phyloP scores from a whole-genome alignment of 2,888 invertebrate genomes.

The Chromoteleia sp. region DNA sequence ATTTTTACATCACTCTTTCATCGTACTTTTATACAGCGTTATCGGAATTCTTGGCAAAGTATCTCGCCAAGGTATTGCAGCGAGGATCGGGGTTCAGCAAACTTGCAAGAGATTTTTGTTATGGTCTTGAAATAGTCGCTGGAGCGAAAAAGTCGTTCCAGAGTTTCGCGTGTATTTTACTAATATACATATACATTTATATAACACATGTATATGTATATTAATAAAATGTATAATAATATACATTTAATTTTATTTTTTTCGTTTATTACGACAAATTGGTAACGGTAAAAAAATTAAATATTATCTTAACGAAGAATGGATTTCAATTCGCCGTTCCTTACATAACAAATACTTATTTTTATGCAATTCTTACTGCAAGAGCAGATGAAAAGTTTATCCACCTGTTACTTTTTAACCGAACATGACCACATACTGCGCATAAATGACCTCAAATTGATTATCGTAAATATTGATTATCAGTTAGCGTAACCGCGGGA shows the following conservation, averaged over 20 bases:
- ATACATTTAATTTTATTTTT: too few species aligned
- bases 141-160: constrained; percentile 57
- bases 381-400: neutral
- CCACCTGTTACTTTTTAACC: constrained; percentile 26
- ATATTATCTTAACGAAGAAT: too few species aligned
- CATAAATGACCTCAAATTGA: constrained; percentile 1
- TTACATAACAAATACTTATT: too few species aligned
- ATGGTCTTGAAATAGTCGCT: constrained; percentile 60
- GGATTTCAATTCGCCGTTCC: too few species aligned
- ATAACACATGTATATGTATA: constrained; percentile 47
- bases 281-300: neutral
- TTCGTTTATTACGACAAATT: too few species aligned
- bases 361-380: neutral
- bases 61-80: constrained; percentile 45
- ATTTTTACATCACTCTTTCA: constrained; percentile 58
- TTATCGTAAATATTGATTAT: constrained; percentile 33
- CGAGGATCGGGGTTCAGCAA: constrained; percentile 48
- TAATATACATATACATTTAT: constrained; percentile 44
- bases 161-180: constrained; percentile 48
- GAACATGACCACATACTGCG: constrained; percentile 25
- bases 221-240: too few species aligned
- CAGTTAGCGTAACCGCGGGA: constrained; percentile 33
- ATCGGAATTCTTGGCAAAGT: constrained; percentile 54
- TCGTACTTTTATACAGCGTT: constrained; percentile 53
- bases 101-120: constrained; percentile 61